Percentiles rank a stretch among this genome's conserved stretches.
Evolutionary conservation across 2,113 vertebrate genomes (phyloP).

Genomic region (Cynocephalus volans): DNA sequence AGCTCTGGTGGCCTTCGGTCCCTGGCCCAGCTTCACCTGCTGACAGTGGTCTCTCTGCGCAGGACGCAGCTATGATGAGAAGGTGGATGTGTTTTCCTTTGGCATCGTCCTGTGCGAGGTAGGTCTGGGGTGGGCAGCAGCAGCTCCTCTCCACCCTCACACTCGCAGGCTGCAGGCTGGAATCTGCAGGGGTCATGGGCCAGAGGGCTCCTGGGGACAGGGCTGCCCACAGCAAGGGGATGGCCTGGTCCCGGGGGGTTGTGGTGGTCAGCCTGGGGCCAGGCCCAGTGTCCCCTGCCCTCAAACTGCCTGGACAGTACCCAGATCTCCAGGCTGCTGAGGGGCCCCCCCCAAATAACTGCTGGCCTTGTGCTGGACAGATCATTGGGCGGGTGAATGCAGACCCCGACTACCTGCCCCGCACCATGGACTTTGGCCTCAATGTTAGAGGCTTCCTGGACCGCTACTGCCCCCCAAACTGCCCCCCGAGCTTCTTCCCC

Average conservation of each 20-base stretch:
- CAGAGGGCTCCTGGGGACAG: background rate
- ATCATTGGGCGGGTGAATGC: conserved; percentile 98
- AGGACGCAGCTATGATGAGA: conserved; percentile 98
- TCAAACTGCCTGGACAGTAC: background rate
- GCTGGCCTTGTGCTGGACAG: conserved; percentile 82
- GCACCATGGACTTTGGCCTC: conserved; percentile 96
- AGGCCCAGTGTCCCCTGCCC: background rate
- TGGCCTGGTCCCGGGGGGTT: background rate
- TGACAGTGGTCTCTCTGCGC: background rate
- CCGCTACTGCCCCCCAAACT: conserved; percentile 94
- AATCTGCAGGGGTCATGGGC: background rate
- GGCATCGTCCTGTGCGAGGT: conserved; percentile 99
- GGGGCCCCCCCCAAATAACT: background rate
- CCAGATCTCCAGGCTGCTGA: no score
- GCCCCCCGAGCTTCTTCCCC: conserved; percentile 96
- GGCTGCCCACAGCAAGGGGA: background rate
- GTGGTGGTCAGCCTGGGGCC: rapidly evolving
- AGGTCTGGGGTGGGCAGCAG: background rate
- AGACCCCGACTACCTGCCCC: conserved; percentile 97
- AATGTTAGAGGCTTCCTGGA: conserved; percentile 97
- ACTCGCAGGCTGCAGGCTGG: background rate
- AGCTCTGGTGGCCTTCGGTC: background rate
- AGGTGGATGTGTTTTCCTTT: conserved; percentile 98
- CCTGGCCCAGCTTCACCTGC: rapidly evolving
- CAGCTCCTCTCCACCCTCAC: background rate